Evolutionary conservation across 2,888 invertebrate genomes (phyloP).

Genomic region (Mantis religiosa): DNA sequence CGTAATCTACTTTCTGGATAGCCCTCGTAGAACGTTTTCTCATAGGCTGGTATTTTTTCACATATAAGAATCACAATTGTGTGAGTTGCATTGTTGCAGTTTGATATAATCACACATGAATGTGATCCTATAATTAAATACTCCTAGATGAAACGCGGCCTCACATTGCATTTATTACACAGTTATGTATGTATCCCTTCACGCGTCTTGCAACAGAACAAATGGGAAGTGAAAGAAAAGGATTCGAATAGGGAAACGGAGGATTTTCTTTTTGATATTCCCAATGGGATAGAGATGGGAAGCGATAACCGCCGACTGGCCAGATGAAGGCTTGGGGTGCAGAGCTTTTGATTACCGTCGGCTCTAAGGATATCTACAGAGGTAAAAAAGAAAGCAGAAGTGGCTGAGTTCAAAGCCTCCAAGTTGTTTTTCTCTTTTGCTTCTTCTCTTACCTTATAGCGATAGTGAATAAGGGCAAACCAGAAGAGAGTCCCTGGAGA

Average conservation of each 20-base stretch:
- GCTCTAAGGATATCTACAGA: not conserved
- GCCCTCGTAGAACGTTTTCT: too few relatives aligned
- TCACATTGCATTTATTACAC: too few relatives aligned
- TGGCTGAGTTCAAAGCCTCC: slow-evolving; percentile 3
- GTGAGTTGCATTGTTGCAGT: too few relatives aligned
- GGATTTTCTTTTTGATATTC: slow-evolving; percentile 1
- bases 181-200: not conserved
- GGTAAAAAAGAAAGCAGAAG: not conserved
- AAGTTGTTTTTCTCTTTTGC: not conserved
- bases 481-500: not conserved
- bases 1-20: too few relatives aligned
- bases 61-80: too few relatives aligned
- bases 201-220: not conserved
- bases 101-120: too few relatives aligned
- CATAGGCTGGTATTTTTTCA: too few relatives aligned
- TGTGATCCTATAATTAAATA: too few relatives aligned
- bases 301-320: not conserved
- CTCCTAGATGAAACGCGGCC: too few relatives aligned
- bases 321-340: not conserved
- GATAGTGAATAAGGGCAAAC: not conserved
- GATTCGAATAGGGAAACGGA: not conserved
- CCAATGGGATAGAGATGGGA: not conserved
- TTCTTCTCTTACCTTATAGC: not conserved
- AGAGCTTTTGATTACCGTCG: slow-evolving; percentile 9
- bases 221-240: not conserved